Evolutionary conservation across 2,113 vertebrate species (phyloP).

Genomic region (Microcebus murinus): DNA sequence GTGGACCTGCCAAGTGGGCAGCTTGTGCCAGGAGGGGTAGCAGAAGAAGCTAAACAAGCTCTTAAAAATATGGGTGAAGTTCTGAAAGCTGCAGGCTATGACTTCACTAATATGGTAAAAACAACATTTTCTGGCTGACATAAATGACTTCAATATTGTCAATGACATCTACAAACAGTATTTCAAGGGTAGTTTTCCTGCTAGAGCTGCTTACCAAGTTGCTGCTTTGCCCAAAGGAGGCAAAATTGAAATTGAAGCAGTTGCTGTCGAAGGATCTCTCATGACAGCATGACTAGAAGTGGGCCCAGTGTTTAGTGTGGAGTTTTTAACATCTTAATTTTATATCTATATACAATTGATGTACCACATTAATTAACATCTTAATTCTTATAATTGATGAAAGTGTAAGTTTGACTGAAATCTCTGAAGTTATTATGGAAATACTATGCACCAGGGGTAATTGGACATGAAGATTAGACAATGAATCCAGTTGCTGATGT

Average conservation of each 20-base stretch:
- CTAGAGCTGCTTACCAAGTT: conserved; percentile 83
- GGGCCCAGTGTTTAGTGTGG: background rate
- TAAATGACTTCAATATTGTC: conserved; percentile 90
- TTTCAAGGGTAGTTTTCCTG: conserved; percentile 81
- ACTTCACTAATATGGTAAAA: conserved; percentile 92
- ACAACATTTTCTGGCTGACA: conserved; percentile 86
- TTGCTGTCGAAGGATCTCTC: background rate
- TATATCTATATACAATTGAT: background rate
- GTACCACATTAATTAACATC: background rate
- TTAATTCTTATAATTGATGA: background rate
- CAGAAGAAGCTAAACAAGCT: conserved; percentile 90
- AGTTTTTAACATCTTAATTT: background rate
- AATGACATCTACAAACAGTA: conserved; percentile 91
- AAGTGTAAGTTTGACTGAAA: background rate
- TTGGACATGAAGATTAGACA: background rate
- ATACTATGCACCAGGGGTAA: conserved; percentile 68
- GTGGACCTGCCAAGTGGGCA: conserved; percentile 87
- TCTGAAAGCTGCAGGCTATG: conserved; percentile 90
- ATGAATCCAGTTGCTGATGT: background rate
- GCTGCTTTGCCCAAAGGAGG: conserved; percentile 71
- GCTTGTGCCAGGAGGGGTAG: conserved; percentile 88
- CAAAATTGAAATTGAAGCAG: background rate
- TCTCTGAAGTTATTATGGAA: background rate
- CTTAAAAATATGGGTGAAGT: conserved; percentile 92
- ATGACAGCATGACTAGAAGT: background rate